Evolutionary conservation across 2,797 vertebrate species (phyloP).

Genomic region (Chloroceryle amazona): DNA sequence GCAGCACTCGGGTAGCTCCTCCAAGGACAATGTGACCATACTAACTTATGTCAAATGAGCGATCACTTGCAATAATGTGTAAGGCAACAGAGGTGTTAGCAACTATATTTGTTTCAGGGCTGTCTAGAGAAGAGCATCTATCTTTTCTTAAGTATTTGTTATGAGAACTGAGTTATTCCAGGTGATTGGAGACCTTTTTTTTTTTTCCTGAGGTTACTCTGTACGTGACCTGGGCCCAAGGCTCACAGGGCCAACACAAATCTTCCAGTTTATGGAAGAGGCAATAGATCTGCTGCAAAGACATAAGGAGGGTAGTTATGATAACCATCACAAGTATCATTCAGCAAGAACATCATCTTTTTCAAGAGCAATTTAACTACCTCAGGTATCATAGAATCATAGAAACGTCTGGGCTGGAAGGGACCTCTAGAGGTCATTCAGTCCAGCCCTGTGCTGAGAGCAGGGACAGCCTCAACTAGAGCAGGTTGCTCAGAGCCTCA

Average conservation of each 20-base stretch:
- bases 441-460: too few species aligned
- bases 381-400: background rate
- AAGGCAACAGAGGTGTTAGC: background rate
- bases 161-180: background rate
- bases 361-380: background rate
- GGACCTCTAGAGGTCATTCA: too few species aligned
- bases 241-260: fast-evolving
- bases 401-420: too few species aligned
- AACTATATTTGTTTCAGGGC: background rate
- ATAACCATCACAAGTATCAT: background rate
- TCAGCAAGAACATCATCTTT: background rate
- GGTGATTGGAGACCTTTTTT: background rate
- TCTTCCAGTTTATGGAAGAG: background rate
- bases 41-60: background rate
- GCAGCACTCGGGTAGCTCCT: background rate
- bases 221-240: background rate
- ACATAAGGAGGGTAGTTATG: background rate
- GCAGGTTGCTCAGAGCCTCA: too few species aligned
- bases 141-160: background rate
- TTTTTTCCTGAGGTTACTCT: background rate
- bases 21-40: background rate
- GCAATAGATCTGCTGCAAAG: background rate
- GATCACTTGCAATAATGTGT: background rate
- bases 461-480: too few species aligned
- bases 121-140: background rate